Conservation (phyloP, 2,888 invertebrate genomes). For the Ommatoiulus sabulosus region DNA sequence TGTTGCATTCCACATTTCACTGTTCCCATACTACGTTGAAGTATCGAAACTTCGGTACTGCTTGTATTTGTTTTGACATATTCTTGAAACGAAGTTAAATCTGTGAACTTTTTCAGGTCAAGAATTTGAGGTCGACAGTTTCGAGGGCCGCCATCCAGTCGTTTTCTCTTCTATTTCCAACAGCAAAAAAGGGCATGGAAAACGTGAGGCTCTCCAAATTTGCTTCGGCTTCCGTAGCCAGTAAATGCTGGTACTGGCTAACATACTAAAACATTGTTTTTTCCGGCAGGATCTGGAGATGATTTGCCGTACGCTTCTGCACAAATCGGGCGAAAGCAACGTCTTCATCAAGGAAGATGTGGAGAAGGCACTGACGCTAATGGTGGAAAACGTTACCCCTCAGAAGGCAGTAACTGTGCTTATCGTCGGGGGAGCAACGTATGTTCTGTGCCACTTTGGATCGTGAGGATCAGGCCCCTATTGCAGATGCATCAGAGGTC, state of each 20-base stretch:
- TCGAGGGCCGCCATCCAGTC: conserved; percentile 88
- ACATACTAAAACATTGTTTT: not conserved
- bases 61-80: not conserved
- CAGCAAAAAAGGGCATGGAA: conserved; percentile 72
- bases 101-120: conserved; percentile 71
- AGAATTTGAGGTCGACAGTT: conserved; percentile 92
- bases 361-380: conserved; percentile 81
- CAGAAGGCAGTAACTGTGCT: conserved; percentile 67
- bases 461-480: not conserved
- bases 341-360: conserved; percentile 92
- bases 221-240: not conserved
- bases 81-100: not conserved
- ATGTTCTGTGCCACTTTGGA: conserved; percentile 61
- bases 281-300: conserved; percentile 84
- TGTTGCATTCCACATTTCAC: too few relatives aligned
- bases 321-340: conserved; percentile 93
- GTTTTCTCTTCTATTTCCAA: conserved; percentile 81
- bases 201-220: conserved; percentile 68
- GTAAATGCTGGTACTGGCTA: not conserved
- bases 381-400: conserved; percentile 82
- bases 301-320: conserved; percentile 82
- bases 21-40: too few relatives aligned
- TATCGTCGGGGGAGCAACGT: conserved; percentile 68
- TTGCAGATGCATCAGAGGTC: too few relatives aligned
- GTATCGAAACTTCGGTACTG: too few relatives aligned